Percentiles rank a stretch among this genome's conserved stretches.
phyloP scores from a whole-genome alignment of 2,113 vertebrate species.

The Pelmatolapia mariae region DNA sequence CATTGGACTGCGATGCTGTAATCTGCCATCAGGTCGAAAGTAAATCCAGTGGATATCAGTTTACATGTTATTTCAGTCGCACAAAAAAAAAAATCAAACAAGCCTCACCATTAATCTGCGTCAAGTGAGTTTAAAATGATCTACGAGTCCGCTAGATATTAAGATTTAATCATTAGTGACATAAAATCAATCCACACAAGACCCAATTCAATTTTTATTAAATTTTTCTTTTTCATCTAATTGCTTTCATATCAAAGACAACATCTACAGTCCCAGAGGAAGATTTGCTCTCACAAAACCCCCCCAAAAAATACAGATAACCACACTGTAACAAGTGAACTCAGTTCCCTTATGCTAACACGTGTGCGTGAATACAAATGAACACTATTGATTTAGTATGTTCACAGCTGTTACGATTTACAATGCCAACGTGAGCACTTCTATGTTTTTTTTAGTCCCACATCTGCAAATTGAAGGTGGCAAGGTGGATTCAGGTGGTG shows the following conservation, averaged over 20 bases:
- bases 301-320: neutral
- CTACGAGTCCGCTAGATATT: neutral
- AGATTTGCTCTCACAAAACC: accelerated
- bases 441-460: neutral
- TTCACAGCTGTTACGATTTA: neutral
- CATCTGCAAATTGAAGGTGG: neutral
- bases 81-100: neutral
- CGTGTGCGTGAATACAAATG: neutral
- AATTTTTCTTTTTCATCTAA: neutral
- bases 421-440: neutral
- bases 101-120: neutral
- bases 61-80: neutral
- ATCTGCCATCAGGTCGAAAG: neutral
- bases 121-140: neutral
- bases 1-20: neutral
- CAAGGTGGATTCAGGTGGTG: neutral
- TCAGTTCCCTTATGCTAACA: accelerated
- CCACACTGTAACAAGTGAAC: neutral
- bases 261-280: neutral
- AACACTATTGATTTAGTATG: neutral
- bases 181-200: neutral
- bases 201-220: neutral
- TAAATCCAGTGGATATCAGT: neutral
- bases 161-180: neutral
- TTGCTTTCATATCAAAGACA: neutral